phyloP scores from a whole-genome alignment of 2,797 vertebrate genomes.

The Gastrophryne carolinensis region DNA sequence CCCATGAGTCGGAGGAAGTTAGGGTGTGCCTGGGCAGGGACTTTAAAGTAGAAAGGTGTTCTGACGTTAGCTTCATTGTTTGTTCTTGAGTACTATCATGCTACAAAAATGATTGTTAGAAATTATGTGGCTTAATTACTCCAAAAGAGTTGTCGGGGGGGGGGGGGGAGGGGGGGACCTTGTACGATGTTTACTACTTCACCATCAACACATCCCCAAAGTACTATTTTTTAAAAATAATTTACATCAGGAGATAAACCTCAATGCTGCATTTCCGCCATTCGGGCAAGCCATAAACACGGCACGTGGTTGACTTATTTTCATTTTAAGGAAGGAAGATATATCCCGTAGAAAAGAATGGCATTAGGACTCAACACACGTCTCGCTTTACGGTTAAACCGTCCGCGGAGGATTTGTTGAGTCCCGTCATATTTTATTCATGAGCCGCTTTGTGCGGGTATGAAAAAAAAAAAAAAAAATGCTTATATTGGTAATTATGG shows the following conservation, averaged over 20 bases:
- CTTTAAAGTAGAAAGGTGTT: no score
- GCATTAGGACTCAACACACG: constrained; percentile 66
- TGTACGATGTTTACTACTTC: not conserved
- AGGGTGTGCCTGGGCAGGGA: no score
- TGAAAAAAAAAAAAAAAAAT: constrained; percentile 71
- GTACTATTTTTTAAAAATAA: not conserved
- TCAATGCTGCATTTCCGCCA: constrained; percentile 40
- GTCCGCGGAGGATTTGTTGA: constrained; percentile 79
- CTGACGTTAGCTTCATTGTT: no score
- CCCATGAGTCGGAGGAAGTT: no score
- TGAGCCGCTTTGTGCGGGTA: constrained; percentile 79
- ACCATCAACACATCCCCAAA: not conserved
- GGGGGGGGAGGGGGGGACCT: not conserved
- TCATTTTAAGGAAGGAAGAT: constrained; percentile 61
- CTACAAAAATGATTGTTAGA: not conserved
- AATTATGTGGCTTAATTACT: constrained; percentile 5
- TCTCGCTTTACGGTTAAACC: constrained; percentile 67
- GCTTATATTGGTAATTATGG: constrained; percentile 69
- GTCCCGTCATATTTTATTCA: constrained; percentile 93
- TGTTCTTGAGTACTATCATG: no score
- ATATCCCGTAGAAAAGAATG: constrained; percentile 65
- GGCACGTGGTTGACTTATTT: constrained; percentile 37
- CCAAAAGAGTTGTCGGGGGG: not conserved
- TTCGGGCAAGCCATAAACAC: constrained; percentile 46
- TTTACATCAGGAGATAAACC: not conserved